A percentile compares a stretch with the other conserved stretches of the same genome.
Conservation (phyloP, 2,797 vertebrate genomes). For the Betta splendens region DNA sequence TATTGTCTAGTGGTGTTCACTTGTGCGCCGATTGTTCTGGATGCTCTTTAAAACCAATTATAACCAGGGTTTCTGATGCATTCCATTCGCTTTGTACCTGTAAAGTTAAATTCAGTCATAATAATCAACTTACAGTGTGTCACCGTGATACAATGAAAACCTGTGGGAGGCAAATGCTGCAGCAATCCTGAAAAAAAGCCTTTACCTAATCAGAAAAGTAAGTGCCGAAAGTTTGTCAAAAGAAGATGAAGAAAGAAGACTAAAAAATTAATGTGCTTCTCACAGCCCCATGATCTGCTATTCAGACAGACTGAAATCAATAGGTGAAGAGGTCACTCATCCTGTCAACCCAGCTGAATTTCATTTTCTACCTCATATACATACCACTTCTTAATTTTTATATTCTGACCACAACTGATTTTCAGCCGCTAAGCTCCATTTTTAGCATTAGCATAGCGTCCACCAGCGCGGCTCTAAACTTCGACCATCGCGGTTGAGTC, state of each 20-base stretch:
- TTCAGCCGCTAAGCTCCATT: slow-evolving; percentile 19
- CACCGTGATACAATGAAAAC: not conserved
- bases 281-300: slow-evolving; percentile 55
- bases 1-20: no score
- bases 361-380: slow-evolving; percentile 69
- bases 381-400: slow-evolving; percentile 53
- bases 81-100: no score
- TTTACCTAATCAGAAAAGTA: not conserved
- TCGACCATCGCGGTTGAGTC: slow-evolving; percentile 21
- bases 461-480: slow-evolving; percentile 12
- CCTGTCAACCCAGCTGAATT: slow-evolving; percentile 56
- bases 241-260: slow-evolving; percentile 33
- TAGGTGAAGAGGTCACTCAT: slow-evolving; percentile 66
- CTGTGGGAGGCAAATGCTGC: not conserved
- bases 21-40: no score
- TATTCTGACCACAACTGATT: slow-evolving; percentile 34
- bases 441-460: slow-evolving; percentile 35
- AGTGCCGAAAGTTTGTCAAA: slow-evolving; percentile 54
- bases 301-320: slow-evolving; percentile 67
- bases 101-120: no score
- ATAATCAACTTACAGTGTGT: no score
- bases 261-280: slow-evolving; percentile 66
- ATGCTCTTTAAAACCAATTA: no score
- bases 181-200: slow-evolving; percentile 4
- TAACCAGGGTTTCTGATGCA: no score